These are phyloP conservation scores for Menidia menidia DNA, from an alignment of 2,797 vertebrate genomes.

Conservation along the genomic window DNA sequence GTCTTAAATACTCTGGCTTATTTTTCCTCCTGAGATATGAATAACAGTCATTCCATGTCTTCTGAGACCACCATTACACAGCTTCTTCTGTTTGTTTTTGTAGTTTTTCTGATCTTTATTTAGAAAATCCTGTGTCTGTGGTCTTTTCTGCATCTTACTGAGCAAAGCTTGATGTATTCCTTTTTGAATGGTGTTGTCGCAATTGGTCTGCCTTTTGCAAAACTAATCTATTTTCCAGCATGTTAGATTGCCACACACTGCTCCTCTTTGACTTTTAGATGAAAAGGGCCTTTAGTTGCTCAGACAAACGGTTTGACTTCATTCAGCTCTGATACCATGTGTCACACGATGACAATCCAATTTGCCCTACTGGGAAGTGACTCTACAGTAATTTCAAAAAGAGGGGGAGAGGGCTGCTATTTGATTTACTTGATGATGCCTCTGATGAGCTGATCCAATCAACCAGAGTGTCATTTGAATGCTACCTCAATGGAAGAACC, in stretches of 20 bases:
- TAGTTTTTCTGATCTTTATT: conserved; percentile 24
- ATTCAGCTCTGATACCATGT: neutral
- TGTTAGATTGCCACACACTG: conserved; percentile 1
- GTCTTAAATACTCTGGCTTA: conserved; percentile 1
- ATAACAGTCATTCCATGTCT: conserved; percentile 14
- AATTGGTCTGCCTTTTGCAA: conserved; percentile 8
- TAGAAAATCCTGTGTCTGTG: conserved; percentile 11
- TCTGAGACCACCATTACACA: conserved; percentile 15
- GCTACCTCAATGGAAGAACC: neutral
- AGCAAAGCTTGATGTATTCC: conserved; percentile 13
- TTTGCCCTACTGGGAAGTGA: conserved; percentile 7
- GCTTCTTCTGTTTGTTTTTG: conserved; percentile 5
- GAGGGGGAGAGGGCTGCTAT: conserved; percentile 7
- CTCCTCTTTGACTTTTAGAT: conserved; percentile 4
- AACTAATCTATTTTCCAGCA: conserved; percentile 9
- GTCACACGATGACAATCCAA: conserved; percentile 9
- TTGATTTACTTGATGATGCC: conserved; percentile 17
- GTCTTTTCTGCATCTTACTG: neutral
- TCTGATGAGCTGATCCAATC: conserved; percentile 18
- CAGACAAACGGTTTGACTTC: conserved; percentile 3
- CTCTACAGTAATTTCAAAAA: neutral
- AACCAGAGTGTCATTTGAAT: conserved; percentile 4
- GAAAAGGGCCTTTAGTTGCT: neutral
- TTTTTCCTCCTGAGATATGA: neutral
- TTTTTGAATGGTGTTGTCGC: conserved; percentile 14